Base-by-base conservation (phyloP, 2,113 vertebrate species). In the Elephantulus edwardii region DNA sequence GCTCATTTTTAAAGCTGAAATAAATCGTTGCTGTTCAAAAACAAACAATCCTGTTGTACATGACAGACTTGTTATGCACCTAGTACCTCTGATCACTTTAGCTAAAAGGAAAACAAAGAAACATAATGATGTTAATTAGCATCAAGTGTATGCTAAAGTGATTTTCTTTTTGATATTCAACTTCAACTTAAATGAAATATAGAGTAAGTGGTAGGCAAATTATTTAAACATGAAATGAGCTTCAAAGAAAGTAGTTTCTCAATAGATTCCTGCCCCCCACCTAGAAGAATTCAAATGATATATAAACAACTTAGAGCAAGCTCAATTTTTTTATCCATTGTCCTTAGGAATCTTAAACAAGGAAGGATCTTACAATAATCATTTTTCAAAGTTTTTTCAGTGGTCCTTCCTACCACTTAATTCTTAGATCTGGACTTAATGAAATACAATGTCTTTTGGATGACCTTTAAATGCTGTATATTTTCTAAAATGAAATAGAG, bases 1-100 rank as follows among this genome's bases (percentile, higher is more conserved):
- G 94, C 94, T 97, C 86, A 92, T 94, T 92, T 94, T 95, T 88
- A 97, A 96, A 96, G 26, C 86, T 82, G 60, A 46, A 74, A 70
- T 56, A 94, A 95, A 95, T 83, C 92, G 85, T 93, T n/a, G n/a
- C n/a, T 96, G 42, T 93, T 96, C 86, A 94, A 93, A 94, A 93
- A 81, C 44, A 94, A 97, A 93, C 33, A 66, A 66, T 94, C 83
- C 87, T 94, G 89, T 77, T 95, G 33, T 94, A 85, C 94, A 92
- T 91, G 75, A 79, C 81, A 86, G 82, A 88, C 30, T 96, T 91
- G 92, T 64, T 95, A 70, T 78, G 88, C 86, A 95, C 84, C 60
- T 94, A 93, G 94, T 91, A 93, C 71, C 89, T 95, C 95, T 60
- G 87, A 96, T 68, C 78, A 66, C 44, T 96, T 96, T 76, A 96